Percentiles rank a stretch among this genome's conserved stretches.
Conservation (phyloP, 2,888 invertebrate genomes). For the Nemoura dubitans region DNA sequence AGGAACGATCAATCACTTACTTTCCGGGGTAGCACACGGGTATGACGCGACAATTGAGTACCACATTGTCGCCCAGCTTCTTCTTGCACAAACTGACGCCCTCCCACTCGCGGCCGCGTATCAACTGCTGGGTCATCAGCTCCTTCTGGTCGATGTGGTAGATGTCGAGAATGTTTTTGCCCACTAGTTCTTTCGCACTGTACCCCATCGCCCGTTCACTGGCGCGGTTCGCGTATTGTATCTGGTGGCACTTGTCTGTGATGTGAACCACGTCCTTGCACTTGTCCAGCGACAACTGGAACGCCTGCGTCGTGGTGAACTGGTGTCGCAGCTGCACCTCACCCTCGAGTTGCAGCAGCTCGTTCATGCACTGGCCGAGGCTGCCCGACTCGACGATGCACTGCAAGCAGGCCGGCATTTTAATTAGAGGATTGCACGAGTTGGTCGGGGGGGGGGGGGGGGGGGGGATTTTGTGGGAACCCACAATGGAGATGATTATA, state of each 20-base stretch:
- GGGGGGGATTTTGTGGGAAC: no score
- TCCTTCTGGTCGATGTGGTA: constrained; percentile 64
- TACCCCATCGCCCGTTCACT: constrained; percentile 85
- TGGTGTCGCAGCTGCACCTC: constrained; percentile 81
- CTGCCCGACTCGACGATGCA: constrained; percentile 65
- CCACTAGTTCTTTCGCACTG: constrained; percentile 70
- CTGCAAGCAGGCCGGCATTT: constrained; percentile 55
- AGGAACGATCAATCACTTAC: constrained; percentile 27
- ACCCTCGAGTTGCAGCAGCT: constrained; percentile 82
- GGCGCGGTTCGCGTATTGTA: constrained; percentile 89
- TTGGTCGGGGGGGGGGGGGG: no score
- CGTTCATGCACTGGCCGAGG: constrained; percentile 65
- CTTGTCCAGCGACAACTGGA: constrained; percentile 87
- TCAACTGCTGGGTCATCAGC: constrained; percentile 69
- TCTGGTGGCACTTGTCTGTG: constrained; percentile 83
- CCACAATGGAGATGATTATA: no score
- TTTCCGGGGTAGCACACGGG: constrained; percentile 61
- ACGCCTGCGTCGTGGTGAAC: constrained; percentile 79
- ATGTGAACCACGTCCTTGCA: constrained; percentile 88
- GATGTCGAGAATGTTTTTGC: constrained; percentile 68
- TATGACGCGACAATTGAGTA: constrained; percentile 80
- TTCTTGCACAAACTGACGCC: constrained; percentile 71
- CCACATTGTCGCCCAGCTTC: constrained; percentile 81
- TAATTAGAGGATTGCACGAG: no score
- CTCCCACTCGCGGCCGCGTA: constrained; percentile 78